phyloP scores from a whole-genome alignment of 2,888 invertebrate species.

The Drosophila fungiperda region DNA sequence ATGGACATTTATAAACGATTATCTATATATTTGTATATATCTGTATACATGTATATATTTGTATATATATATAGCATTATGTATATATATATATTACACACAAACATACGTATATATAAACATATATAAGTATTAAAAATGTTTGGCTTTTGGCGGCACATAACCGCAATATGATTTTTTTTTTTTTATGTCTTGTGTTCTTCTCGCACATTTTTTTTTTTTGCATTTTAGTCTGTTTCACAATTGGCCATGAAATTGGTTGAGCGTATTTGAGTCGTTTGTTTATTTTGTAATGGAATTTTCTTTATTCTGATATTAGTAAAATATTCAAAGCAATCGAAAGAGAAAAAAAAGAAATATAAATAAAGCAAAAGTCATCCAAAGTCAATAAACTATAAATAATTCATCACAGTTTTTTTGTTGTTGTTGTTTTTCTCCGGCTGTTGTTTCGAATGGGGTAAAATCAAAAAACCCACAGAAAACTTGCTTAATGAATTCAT shows the following conservation, averaged over 20 bases:
- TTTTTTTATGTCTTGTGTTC: constrained; percentile 12
- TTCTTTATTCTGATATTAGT: constrained; percentile 8
- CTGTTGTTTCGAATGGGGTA: constrained; percentile 26
- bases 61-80: constrained; percentile 33
- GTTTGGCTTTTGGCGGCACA: constrained; percentile 29
- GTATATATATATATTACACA: constrained; percentile 52
- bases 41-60: constrained; percentile 32
- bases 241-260: constrained; percentile 69
- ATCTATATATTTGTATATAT: constrained; percentile 53
- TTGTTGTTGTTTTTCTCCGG: constrained; percentile 64
- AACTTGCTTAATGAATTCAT: constrained; percentile 25
- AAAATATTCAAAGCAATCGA: constrained; percentile 33
- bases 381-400: constrained; percentile 59
- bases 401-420: constrained; percentile 73
- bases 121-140: constrained; percentile 72
- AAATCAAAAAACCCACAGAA: constrained; percentile 38
- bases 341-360: too few species aligned
- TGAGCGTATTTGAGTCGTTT: constrained; percentile 29
- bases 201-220: constrained; percentile 18
- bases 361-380: constrained; percentile 18
- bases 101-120: constrained; percentile 48
- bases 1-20: constrained; percentile 84
- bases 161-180: constrained; percentile 34
- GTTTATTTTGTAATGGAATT: background rate
- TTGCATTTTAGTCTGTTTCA: constrained; percentile 22